Evolutionary conservation across 1,140 invertebrate species (phyloP).

Genomic region (Drosophila arawakana): DNA sequence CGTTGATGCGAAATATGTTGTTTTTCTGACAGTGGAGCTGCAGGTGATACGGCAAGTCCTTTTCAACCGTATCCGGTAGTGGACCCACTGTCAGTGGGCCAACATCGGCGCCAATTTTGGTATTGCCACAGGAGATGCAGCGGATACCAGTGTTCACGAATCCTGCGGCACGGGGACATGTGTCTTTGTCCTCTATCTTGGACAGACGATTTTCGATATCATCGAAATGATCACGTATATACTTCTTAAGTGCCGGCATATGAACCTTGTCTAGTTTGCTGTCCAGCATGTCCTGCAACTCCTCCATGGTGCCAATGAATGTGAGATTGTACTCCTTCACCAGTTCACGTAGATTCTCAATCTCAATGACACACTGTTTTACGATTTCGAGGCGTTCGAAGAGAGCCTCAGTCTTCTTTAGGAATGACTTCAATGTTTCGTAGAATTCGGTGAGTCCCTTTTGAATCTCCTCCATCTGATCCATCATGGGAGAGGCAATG

Average conservation of each 20-base stretch:
- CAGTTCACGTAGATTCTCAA: conserved; percentile 53
- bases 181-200: conserved; percentile 56
- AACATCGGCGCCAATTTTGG: conserved; percentile 57
- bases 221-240: conserved; percentile 72
- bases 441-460: conserved; percentile 54
- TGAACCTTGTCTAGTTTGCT: conserved; percentile 79
- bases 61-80: conserved; percentile 43
- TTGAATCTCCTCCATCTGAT: conserved; percentile 50
- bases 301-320: conserved; percentile 78
- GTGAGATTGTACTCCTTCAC: conserved; percentile 64
- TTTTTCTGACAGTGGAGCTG: conserved; percentile 42
- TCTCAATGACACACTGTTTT: conserved; percentile 70
- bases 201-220: conserved; percentile 54
- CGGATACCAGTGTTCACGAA: conserved; percentile 54
- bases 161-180: conserved; percentile 68
- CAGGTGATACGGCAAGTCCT: not conserved
- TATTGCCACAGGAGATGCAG: conserved; percentile 65
- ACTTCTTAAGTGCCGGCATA: conserved; percentile 77
- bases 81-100: conserved; percentile 48
- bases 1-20: conserved; percentile 45
- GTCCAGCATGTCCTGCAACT: conserved; percentile 82
- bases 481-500: conserved; percentile 67
- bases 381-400: conserved; percentile 64
- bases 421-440: conserved; percentile 44
- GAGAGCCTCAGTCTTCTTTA: conserved; percentile 49